Conservation (phyloP, 2,888 invertebrate genomes). For the Andricus curvator region DNA sequence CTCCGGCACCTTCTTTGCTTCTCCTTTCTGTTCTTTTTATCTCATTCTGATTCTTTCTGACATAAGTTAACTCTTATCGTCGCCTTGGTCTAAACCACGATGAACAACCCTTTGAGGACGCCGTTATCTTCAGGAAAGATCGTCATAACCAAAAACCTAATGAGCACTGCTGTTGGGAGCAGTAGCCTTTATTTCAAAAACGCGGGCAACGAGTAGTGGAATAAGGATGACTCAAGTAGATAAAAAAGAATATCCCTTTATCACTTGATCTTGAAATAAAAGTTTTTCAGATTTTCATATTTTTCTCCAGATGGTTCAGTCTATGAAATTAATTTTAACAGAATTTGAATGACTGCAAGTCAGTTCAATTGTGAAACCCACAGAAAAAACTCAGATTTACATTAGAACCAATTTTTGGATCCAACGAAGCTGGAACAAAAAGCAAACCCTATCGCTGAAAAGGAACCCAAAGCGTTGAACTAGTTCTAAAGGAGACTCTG, state of each 20-base stretch:
- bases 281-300: neutral
- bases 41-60: slow-evolving; percentile 46
- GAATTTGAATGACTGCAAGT: neutral
- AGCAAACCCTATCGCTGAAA: no score
- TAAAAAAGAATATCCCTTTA: slow-evolving; percentile 10
- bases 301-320: neutral
- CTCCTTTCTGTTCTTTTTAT: slow-evolving; percentile 47
- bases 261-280: neutral
- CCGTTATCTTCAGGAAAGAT: slow-evolving; percentile 66
- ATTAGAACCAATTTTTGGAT: no score
- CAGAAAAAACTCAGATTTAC: no score
- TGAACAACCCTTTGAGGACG: slow-evolving; percentile 70
- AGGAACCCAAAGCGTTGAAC: no score
- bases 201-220: slow-evolving; percentile 36
- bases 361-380: neutral
- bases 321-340: no score
- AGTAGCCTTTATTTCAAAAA: slow-evolving; percentile 43
- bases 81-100: slow-evolving; percentile 62
- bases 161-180: slow-evolving; percentile 57
- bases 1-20: slow-evolving; percentile 58
- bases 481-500: no score
- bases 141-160: slow-evolving; percentile 68
- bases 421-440: no score
- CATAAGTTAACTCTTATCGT: slow-evolving; percentile 56
- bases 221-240: slow-evolving; percentile 51